Percentiles rank a stretch among this genome's conserved stretches.
Conservation (phyloP, 2,113 vertebrate genomes). For the Eptesicus fuscus region DNA sequence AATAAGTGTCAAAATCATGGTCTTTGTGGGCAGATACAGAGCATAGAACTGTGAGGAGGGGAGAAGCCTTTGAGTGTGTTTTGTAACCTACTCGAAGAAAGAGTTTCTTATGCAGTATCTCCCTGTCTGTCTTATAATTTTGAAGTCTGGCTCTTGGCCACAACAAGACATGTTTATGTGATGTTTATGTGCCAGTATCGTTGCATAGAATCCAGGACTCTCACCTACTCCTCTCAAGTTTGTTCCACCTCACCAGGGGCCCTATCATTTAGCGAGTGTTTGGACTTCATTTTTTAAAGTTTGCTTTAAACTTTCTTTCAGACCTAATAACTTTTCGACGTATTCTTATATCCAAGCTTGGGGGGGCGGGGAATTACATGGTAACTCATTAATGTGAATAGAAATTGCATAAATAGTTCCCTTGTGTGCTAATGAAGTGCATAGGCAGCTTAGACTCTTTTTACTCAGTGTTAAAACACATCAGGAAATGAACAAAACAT, state of each 20-base stretch:
- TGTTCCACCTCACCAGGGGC: neutral
- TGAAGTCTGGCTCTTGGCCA: neutral
- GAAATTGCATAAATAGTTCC: slow-evolving; percentile 34
- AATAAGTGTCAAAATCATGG: neutral
- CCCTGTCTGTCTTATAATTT: neutral
- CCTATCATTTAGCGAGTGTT: neutral
- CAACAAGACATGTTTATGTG: neutral
- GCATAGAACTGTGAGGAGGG: neutral
- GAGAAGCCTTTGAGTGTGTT: neutral
- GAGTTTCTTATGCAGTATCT: neutral
- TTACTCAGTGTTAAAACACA: slow-evolving; percentile 5
- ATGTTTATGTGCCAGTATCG: neutral
- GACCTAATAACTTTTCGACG: neutral
- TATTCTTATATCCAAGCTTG: neutral
- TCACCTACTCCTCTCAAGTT: neutral
- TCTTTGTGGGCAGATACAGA: neutral
- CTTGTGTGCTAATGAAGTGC: neutral
- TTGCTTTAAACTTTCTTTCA: slow-evolving; percentile 14
- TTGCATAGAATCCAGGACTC: neutral
- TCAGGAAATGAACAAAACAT: slow-evolving; percentile 47
- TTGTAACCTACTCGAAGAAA: neutral
- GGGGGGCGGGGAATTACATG: neutral
- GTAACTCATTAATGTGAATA: slow-evolving; percentile 26
- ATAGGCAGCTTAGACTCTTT: neutral
- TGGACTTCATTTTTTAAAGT: neutral